Conservation (phyloP, 2,113 vertebrate genomes). For the Sminthopsis crassicaudata region DNA sequence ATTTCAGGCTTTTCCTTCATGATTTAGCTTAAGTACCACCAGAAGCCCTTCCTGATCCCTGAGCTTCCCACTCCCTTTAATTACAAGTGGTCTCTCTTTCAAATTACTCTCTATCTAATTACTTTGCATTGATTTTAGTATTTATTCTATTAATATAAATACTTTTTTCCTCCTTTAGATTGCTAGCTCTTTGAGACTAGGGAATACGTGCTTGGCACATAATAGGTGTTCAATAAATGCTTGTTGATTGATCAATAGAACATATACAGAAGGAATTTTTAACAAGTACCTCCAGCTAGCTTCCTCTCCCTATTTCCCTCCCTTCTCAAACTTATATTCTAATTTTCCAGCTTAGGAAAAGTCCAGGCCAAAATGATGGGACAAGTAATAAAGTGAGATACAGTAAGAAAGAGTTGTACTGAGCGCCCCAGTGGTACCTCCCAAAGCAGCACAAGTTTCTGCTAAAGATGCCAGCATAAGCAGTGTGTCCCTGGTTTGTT, state of each 20-base stretch:
- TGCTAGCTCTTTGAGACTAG: background rate
- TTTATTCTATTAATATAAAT: background rate
- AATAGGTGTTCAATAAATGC: background rate
- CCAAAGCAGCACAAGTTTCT: background rate
- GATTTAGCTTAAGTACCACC: background rate
- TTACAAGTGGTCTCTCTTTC: background rate
- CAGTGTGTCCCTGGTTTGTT: background rate
- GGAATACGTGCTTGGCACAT: background rate
- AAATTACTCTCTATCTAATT: background rate
- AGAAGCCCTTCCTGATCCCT: background rate
- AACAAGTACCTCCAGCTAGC: background rate
- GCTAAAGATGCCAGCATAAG: background rate
- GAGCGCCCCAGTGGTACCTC: background rate
- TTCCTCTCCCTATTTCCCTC: background rate
- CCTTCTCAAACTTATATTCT: background rate
- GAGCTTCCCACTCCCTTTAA: too few species aligned
- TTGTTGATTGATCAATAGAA: background rate
- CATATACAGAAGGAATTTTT: background rate
- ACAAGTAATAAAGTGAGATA: background rate
- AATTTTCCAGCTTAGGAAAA: background rate
- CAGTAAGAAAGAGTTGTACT: background rate
- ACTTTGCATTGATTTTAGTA: background rate
- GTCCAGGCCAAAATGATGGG: background rate
- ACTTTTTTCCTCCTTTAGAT: background rate
- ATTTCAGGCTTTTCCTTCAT: background rate